A percentile compares a stretch with the other conserved stretches of the same genome.
These are phyloP conservation scores for Lepus europaeus DNA, from an alignment of 2,113 vertebrate genomes.

Conservation along the genomic window DNA sequence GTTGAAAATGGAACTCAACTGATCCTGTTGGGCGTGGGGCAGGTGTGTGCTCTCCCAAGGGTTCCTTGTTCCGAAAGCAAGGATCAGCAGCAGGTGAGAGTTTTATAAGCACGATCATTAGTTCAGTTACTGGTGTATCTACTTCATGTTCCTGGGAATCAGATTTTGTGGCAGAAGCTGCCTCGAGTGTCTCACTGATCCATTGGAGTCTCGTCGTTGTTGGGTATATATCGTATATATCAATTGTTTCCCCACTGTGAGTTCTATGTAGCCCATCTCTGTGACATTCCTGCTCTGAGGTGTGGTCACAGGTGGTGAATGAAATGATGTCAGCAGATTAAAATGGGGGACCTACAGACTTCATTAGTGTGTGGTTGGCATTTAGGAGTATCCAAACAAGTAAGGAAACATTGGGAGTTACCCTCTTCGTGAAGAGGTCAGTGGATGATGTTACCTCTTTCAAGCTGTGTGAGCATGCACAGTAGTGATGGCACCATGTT, in stretches of 20 bases:
- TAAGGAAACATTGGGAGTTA: not conserved
- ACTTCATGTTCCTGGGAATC: not conserved
- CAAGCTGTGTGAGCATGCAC: not conserved
- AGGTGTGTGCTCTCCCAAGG: not conserved
- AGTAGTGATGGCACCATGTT: not conserved
- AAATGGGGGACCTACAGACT: not conserved
- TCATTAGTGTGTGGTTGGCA: not conserved
- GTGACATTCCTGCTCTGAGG: not conserved
- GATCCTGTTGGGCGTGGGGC: not conserved
- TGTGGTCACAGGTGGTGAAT: not conserved
- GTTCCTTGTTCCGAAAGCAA: not conserved
- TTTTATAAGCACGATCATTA: not conserved
- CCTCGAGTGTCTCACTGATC: not conserved
- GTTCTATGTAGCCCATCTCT: not conserved
- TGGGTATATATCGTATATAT: not conserved
- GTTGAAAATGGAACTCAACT: not conserved
- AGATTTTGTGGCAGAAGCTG: not conserved
- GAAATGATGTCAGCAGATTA: not conserved
- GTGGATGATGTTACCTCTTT: not conserved
- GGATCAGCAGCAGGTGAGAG: not conserved
- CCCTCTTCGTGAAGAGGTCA: not conserved
- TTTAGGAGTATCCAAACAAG: not conserved
- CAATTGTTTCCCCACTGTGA: not conserved
- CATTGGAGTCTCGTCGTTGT: not conserved
- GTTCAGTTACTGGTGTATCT: not conserved